Evolutionary conservation across 2,113 vertebrate species (phyloP), one percentile per base, ranked within the genome.

Genomic region (Astur gentilis): DNA sequence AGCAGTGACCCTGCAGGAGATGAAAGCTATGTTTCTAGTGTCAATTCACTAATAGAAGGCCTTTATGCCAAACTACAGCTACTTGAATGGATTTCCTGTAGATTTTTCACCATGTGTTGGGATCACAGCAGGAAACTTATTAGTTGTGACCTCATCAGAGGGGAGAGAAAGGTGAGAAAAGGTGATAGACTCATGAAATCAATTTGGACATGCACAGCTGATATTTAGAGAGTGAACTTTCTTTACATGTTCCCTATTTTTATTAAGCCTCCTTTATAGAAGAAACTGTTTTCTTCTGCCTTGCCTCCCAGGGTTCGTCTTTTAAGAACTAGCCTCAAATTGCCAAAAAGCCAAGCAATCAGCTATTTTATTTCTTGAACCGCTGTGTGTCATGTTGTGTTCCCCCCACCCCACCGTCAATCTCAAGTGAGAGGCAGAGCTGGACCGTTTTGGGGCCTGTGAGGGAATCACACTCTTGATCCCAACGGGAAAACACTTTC

Each of bases 31-130:
- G 47, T 83, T 90, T 94, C 80, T 61, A 89, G 76, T 76, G 69
- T 85, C 82, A 87, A 52, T 91, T 97, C 89, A 76, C 91, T 97
- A 97, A 91, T 78, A 94, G 76, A 85, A 97, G 94, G 66, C 95
- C 76, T 94, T 95, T 96, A 87, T 93, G 90, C 82, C 86, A 92
- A 91, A 79, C 32, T 93, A 26, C 49, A 90, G 77, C 60, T 83
- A 84, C 84, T 85, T 94, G 52, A 97, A 97, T 66, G 90, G 81
- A 67, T 93, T 89, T 97, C 90, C 54, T 21, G 32, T 93, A 96
- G 95, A 96, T 97, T 94, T 95, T 95, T 96, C 65, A 67, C 95
- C 57, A 82, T 95, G 91, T 83, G 82, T 92, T 87, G 95, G 67
- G 86, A 81, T 85, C 66, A 34, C 96, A 94, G 93, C 86, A 80